phyloP scores from a whole-genome alignment of 1,140 invertebrate species.

The Apis laboriosa region DNA sequence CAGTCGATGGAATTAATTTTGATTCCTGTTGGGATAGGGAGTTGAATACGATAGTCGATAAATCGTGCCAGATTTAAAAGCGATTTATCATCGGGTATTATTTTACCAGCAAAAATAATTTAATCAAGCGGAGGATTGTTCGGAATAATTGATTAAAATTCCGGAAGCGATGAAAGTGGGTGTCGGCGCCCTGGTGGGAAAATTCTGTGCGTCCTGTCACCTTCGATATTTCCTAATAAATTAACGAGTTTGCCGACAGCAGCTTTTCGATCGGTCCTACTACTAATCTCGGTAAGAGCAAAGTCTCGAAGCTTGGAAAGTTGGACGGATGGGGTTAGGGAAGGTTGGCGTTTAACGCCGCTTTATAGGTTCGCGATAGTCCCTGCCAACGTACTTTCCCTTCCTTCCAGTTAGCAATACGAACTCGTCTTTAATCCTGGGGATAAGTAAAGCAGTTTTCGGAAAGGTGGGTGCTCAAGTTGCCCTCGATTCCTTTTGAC shows the following conservation, averaged over 20 bases:
- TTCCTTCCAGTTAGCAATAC: not conserved
- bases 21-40: no score
- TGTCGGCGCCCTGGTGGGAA: no score
- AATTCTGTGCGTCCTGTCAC: not conserved
- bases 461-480: not conserved
- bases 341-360: conserved; percentile 60
- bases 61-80: no score
- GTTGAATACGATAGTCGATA: no score
- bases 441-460: not conserved
- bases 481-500: not conserved
- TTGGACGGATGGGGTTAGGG: conserved; percentile 26
- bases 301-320: conserved; percentile 58
- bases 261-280: not conserved
- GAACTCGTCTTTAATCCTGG: conserved; percentile 12
- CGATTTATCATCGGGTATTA: no score
- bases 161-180: no score
- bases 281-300: conserved; percentile 67
- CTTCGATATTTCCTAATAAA: conserved; percentile 29
- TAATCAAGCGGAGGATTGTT: no score
- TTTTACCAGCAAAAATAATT: not conserved
- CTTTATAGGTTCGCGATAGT: conserved; percentile 54
- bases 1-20: no score
- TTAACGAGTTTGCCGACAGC: not conserved
- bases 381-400: not conserved
- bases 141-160: not conserved